These are phyloP conservation scores for Yponomeuta sedellus DNA, from an alignment of 2,888 invertebrate genomes.

Conservation along the genomic window DNA sequence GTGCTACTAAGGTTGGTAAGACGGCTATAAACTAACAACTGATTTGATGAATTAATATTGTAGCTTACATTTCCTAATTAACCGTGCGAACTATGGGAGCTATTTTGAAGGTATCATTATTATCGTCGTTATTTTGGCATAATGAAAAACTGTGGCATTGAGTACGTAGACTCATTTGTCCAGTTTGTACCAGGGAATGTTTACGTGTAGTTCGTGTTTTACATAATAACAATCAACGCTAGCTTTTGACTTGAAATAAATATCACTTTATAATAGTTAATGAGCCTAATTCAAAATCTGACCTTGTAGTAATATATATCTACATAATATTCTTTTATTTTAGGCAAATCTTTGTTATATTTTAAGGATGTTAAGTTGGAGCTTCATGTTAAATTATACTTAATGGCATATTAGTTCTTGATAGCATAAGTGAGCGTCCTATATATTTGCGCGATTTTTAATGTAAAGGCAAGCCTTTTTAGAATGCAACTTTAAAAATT, in stretches of 20 bases:
- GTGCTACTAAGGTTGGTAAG: constrained; percentile 13
- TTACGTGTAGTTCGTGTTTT: neutral
- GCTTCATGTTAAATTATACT: constrained; percentile 10
- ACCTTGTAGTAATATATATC: neutral
- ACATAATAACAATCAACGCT: neutral
- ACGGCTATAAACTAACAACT: neutral
- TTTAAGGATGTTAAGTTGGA: constrained; percentile 2
- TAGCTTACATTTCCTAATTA: neutral
- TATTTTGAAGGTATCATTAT: neutral
- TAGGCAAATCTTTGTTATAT: constrained; percentile 5
- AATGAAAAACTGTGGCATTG: neutral
- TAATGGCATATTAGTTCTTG: constrained; percentile 2
- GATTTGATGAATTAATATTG: neutral
- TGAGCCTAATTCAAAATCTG: neutral
- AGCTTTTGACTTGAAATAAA: neutral
- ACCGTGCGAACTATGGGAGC: neutral
- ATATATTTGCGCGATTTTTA: neutral
- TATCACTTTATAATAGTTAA: neutral
- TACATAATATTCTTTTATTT: constrained; percentile 1
- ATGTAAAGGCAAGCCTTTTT: neutral
- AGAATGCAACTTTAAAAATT: neutral
- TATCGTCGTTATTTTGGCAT: neutral
- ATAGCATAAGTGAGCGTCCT: constrained; percentile 6
- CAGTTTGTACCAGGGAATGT: neutral
- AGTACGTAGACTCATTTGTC: neutral